Evolutionary conservation across 53 echinoderm and acorn worm genomes (phyloP).

Genomic region (Arbacia lixula): DNA sequence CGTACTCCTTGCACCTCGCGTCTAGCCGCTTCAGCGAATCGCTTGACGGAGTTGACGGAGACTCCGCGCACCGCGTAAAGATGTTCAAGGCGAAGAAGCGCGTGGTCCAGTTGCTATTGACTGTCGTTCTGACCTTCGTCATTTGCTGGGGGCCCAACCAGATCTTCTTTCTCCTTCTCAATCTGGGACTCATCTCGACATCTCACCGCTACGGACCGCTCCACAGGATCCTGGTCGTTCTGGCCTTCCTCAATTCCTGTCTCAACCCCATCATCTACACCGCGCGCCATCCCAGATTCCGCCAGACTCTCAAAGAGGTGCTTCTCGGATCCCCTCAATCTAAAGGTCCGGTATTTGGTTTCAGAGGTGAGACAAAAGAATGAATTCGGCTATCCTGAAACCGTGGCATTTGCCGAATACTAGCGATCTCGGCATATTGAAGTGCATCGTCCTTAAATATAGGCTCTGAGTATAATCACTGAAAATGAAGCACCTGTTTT

Average conservation of each 20-base stretch:
- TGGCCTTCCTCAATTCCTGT: slow-evolving; percentile 21
- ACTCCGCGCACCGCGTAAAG: not conserved
- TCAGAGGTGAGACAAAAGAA: not conserved
- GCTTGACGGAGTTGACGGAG: not conserved
- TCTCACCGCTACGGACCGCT: not conserved
- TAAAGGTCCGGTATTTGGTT: not conserved
- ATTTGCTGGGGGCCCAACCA: slow-evolving; percentile 22
- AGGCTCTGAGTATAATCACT: no score
- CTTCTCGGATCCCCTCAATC: not conserved
- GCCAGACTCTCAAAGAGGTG: not conserved
- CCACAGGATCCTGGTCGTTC: not conserved
- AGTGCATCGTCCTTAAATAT: no score
- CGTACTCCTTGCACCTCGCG: not conserved
- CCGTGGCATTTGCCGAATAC: no score
- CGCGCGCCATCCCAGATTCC: not conserved
- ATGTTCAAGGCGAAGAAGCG: not conserved
- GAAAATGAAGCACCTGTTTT: no score
- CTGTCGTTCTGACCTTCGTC: not conserved
- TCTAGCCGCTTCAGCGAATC: not conserved
- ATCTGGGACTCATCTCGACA: not conserved
- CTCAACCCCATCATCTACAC: slow-evolving; percentile 12
- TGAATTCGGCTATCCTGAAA: no score
- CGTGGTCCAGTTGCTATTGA: not conserved
- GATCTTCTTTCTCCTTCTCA: not conserved
- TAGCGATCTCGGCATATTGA: no score